phyloP scores from a whole-genome alignment of 2,113 vertebrate genomes.

The Colossoma macropomum region DNA sequence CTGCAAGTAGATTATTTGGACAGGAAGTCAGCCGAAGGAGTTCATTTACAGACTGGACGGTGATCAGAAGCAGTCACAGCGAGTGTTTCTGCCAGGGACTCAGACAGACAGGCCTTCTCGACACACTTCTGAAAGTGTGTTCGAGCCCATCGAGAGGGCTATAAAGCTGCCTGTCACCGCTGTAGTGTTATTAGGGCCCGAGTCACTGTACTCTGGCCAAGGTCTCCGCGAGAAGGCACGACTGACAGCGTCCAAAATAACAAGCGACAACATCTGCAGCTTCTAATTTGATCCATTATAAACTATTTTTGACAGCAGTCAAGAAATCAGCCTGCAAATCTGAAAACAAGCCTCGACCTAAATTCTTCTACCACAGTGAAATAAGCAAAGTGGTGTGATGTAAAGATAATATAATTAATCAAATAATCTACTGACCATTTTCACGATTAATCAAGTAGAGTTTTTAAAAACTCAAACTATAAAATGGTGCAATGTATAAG shows the following conservation, averaged over 20 bases:
- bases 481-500: no score
- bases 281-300: conserved; percentile 6
- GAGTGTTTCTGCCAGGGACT: conserved; percentile 16
- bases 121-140: conserved; percentile 25
- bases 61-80: conserved; percentile 12
- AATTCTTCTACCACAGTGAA: background rate
- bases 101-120: conserved; percentile 20
- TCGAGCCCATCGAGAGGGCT: conserved; percentile 14
- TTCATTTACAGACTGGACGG: conserved; percentile 22
- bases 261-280: conserved; percentile 3
- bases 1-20: background rate
- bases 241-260: conserved; percentile 2
- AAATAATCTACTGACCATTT: no score
- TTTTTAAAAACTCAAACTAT: no score
- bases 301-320: background rate
- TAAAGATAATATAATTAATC: no score
- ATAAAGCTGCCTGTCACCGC: conserved; percentile 50
- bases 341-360: background rate
- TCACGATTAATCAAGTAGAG: no score
- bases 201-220: conserved; percentile 26
- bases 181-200: conserved; percentile 41
- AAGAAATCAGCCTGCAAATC: background rate
- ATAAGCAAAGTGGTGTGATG: no score
- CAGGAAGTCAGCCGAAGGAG: conserved; percentile 11
- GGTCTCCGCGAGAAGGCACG: conserved; percentile 22